Evolutionary conservation across 2,888 invertebrate genomes (phyloP), one percentile per base, ranked within the genome.

Genomic region (Lordiphosa andalusiaca): DNA sequence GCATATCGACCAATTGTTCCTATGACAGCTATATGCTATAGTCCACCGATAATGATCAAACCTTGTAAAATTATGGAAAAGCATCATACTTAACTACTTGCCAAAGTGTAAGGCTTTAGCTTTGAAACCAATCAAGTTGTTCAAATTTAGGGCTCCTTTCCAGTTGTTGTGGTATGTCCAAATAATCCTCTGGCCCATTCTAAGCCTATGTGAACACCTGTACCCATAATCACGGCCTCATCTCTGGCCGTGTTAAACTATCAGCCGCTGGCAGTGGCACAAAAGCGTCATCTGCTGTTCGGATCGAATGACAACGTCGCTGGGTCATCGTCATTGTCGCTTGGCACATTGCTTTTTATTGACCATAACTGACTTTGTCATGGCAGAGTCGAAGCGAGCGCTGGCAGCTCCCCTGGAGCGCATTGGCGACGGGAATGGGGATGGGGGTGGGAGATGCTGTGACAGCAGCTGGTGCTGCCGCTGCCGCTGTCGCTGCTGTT

Each of bases 361-460:
- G 80, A 82, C 84, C 80, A 82, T 84, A 84, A 84, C 85, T 82
- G 80, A 80, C 80, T 80, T 80, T 80, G 80, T 80, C 82, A 72
- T 67, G 53, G 78, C 64, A 61, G 5, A 25, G 25, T 25, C 25
- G 25, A 7, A 25, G 25, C 25, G 7, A 6, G 25, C 25, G 7
- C 7, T 16, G 19, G 35, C 23, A 42, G 33, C n/a, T 35, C 33
- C 46, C 46, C 63, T 44, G 50, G 42, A 41, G 25, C 25, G 49
- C 33, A n/a, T 5, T 25, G 19, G 13, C n/a, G 0, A 13, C 35
- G 39, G 2, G 19, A 6, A 9, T 6, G 21, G 38, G 21, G n/a
- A 2, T 12, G 12, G n/a, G 16, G 16, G 16, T 2, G 5, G 33
- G 33, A 39, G 37, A 3, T 49, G 50, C 21, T 57, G 44, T 42